Evolutionary conservation across 2,888 invertebrate genomes (phyloP).

Genomic region (Pollenia griseotomentosa): DNA sequence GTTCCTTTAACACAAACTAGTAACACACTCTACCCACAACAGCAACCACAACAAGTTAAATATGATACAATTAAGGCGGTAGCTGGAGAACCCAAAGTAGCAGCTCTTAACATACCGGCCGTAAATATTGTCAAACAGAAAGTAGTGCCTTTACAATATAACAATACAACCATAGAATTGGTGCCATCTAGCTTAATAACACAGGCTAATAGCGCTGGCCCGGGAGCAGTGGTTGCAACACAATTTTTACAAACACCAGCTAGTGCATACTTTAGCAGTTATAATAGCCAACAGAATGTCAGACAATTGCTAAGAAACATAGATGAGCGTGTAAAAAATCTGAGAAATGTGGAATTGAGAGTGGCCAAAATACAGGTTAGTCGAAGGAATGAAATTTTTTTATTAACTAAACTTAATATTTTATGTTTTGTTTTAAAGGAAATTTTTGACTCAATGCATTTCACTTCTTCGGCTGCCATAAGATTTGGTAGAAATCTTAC

Average conservation of each 20-base stretch:
- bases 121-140: slow-evolving; percentile 74
- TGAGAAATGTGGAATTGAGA: slow-evolving; percentile 83
- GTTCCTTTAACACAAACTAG: slow-evolving; percentile 69
- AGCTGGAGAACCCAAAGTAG: slow-evolving; percentile 43
- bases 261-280: slow-evolving; percentile 78
- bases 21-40: slow-evolving; percentile 42
- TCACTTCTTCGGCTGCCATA: slow-evolving; percentile 73
- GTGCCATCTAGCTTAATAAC: slow-evolving; percentile 59
- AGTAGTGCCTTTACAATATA: slow-evolving; percentile 81
- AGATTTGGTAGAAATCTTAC: slow-evolving; percentile 53
- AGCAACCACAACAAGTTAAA: slow-evolving; percentile 38
- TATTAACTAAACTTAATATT: background rate
- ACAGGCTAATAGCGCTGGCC: slow-evolving; percentile 25
- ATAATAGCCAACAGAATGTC: slow-evolving; percentile 80
- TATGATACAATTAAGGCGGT: slow-evolving; percentile 19
- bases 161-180: slow-evolving; percentile 74
- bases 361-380: slow-evolving; percentile 82
- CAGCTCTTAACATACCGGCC: slow-evolving; percentile 67
- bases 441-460: slow-evolving; percentile 83
- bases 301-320: slow-evolving; percentile 80
- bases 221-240: slow-evolving; percentile 41
- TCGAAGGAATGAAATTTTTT: background rate
- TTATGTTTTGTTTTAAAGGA: slow-evolving; percentile 77
- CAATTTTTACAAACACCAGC: slow-evolving; percentile 74
- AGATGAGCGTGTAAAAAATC: slow-evolving; percentile 79